Evolutionary conservation across 2,797 vertebrate genomes (phyloP).

Genomic region (Sciurus vulgaris): DNA sequence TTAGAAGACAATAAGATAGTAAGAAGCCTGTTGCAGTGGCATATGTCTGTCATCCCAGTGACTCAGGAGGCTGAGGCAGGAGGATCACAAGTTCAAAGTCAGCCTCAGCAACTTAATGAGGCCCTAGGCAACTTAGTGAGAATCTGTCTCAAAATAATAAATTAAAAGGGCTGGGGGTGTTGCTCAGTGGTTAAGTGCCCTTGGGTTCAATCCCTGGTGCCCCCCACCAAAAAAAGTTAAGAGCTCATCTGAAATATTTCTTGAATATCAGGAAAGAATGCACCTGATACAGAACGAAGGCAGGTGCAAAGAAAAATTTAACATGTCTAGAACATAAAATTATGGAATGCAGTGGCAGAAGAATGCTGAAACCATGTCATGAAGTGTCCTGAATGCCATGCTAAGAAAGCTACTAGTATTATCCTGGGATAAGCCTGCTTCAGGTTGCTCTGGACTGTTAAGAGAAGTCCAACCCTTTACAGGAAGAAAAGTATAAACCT

Average conservation of each 20-base stretch:
- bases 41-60: too few species aligned
- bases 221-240: too few species aligned
- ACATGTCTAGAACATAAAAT: not conserved
- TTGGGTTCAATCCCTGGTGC: too few species aligned
- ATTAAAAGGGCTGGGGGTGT: too few species aligned
- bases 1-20: not conserved
- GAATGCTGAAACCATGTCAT: not conserved
- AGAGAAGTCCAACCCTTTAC: not conserved
- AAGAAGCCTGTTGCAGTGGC: too few species aligned
- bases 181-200: too few species aligned
- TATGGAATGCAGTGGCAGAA: not conserved
- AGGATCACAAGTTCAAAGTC: too few species aligned
- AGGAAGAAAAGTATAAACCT: not conserved
- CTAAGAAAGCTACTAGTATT: not conserved
- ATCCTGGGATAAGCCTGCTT: not conserved
- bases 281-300: not conserved
- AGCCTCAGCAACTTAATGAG: too few species aligned
- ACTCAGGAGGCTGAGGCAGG: too few species aligned
- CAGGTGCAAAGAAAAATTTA: constrained; percentile 10
- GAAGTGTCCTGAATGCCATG: not conserved
- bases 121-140: too few species aligned
- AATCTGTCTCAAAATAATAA: too few species aligned
- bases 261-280: not conserved
- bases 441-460: not conserved
- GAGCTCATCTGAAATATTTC: not conserved